These are phyloP conservation scores for Todiramphus saurophagus DNA, from an alignment of 2,113 vertebrate genomes.

Conservation along the genomic window DNA sequence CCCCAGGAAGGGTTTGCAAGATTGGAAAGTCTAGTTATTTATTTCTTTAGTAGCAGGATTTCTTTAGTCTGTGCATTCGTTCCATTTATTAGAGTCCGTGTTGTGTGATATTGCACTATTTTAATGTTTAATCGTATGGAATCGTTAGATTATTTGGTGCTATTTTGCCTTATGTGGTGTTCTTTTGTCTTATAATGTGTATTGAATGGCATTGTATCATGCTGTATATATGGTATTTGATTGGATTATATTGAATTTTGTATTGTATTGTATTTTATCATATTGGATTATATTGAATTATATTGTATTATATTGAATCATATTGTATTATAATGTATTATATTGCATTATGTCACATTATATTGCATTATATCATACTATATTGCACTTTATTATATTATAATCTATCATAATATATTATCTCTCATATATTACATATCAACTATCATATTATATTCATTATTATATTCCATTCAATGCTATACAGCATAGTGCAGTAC, in stretches of 20 bases:
- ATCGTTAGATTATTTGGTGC: background rate
- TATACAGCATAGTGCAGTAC: no score
- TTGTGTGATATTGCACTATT: background rate
- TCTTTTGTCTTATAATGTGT: no score
- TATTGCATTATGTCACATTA: background rate
- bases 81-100: background rate
- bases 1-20: background rate
- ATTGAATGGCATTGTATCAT: background rate
- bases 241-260: no score
- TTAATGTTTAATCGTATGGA: background rate
- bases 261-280: no score
- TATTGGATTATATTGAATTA: no score
- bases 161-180: no score
- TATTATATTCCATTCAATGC: no score
- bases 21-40: fast-evolving
- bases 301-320: background rate
- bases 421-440: no score
- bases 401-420: no score
- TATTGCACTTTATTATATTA: no score
- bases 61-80: fast-evolving
- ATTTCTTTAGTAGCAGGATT: fast-evolving
- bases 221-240: background rate
- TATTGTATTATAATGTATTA: background rate
- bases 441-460: no score
- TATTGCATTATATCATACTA: background rate